A percentile compares a stretch with the other conserved stretches of the same genome.
These are phyloP conservation scores for Geotrupes spiniger DNA, from an alignment of 2,888 invertebrate genomes.

Conservation along the genomic window DNA sequence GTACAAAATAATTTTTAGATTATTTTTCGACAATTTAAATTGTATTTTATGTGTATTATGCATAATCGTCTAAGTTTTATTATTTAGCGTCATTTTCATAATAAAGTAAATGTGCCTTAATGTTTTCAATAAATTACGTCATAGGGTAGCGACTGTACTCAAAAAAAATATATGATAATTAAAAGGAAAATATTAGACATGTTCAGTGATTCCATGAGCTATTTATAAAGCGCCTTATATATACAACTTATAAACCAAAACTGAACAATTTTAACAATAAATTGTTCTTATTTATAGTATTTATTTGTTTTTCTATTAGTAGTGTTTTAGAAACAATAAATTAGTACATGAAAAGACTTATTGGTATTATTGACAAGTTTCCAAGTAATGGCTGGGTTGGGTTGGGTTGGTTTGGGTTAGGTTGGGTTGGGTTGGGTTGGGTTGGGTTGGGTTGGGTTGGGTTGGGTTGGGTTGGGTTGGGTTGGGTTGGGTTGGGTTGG, in stretches of 20 bases:
- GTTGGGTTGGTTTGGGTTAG: no score
- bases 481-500: no score
- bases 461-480: no score
- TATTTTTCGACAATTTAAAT: slow-evolving; percentile 9
- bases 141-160: slow-evolving; percentile 13
- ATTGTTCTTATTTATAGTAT: slow-evolving; percentile 22
- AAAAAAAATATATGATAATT: slow-evolving; percentile 12
- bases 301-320: slow-evolving; percentile 9
- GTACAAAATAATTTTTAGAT: slow-evolving; percentile 21
- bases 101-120: slow-evolving; percentile 21
- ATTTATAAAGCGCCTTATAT: slow-evolving; percentile 28
- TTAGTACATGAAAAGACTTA: no score
- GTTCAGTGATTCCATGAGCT: slow-evolving; percentile 20
- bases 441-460: no score
- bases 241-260: slow-evolving; percentile 21
- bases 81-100: slow-evolving; percentile 9
- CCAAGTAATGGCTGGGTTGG: no score
- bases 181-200: slow-evolving; percentile 11
- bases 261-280: slow-evolving; percentile 22
- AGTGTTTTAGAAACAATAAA: no score
- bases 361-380: no score
- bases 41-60: slow-evolving; percentile 11
- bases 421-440: no score
- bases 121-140: slow-evolving; percentile 18
- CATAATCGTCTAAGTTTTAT: slow-evolving; percentile 10